Percentiles rank a stretch among this genome's conserved stretches.
Conservation (phyloP, 2,113 vertebrate species). For the Calonectris borealis region DNA sequence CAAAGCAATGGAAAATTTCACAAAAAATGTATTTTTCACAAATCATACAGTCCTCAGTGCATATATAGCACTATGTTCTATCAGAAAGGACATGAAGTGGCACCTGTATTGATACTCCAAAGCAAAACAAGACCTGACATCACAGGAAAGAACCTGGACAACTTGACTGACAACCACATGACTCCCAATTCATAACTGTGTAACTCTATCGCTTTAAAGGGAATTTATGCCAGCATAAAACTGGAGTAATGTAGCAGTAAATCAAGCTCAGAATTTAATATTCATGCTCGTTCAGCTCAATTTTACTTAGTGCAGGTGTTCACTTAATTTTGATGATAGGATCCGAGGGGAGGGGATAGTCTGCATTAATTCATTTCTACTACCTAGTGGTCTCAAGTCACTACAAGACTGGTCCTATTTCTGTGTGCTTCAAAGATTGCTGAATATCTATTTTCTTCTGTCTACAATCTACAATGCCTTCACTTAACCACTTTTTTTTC, state of each 20-base stretch:
- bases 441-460: background rate
- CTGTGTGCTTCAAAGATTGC: background rate
- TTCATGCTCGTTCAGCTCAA: background rate
- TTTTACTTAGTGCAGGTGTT: slow-evolving; percentile 47
- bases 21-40: background rate
- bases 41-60: background rate
- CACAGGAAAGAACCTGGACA: background rate
- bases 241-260: background rate
- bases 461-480: background rate
- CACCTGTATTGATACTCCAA: background rate
- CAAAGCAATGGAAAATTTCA: background rate
- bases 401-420: background rate
- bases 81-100: background rate
- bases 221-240: slow-evolving; percentile 36
- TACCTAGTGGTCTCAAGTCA: background rate
- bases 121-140: background rate
- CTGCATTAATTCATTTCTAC: background rate
- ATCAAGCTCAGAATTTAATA: slow-evolving; percentile 19
- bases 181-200: background rate
- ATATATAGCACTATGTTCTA: background rate
- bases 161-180: background rate
- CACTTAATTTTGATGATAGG: slow-evolving; percentile 2
- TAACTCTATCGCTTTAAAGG: background rate
- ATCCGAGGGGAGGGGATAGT: background rate
- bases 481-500: background rate